Evolutionary conservation across 1,140 invertebrate genomes (phyloP), one percentile per base, ranked within the genome.

Genomic region (Trichonephila clavipes): DNA sequence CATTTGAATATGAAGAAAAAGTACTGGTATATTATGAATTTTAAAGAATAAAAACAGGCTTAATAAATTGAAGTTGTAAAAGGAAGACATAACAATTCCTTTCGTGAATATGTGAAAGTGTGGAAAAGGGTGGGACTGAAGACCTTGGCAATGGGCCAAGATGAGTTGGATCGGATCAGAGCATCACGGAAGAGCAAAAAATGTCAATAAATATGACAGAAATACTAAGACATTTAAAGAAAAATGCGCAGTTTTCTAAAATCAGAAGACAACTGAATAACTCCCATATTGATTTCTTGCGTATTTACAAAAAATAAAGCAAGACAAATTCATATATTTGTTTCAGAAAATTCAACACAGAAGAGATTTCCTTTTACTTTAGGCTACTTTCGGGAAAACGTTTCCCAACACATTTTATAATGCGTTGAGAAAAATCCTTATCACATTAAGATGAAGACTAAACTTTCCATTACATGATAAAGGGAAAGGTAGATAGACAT

Each of bases 101-200:
- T 21, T 24, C 8, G 12, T 10, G 66, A 40, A 34, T 77, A 77
- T 28, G 5, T n/a, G 72, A 40, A 34, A 34, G 16, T 28, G 16
- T 6, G 66, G 28, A 34, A 34, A 40, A 24, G 24, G 10, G 4
- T 19, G 28, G 28, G 34, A 51, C 51, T 10, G 51, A 40, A 40
- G 72, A 40, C 72, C 72, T 77, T 77, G 72, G 72, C 72, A 77
- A 77, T 19, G 72, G 16, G 24, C 72, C 72, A 77, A 77, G 16
- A 34, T 34, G n/a, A 69, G n/a, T 69, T 69, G 34, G 28, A 14
- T 24, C 2, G 14, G 18, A 77, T 16, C 34, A 34, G 62, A 40
- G n/a, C 66, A 69, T n/a, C n/a, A 3, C 8, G 66, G 66, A 24
- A 69, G 16, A 77, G 34, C 72, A 77, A 34, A 77, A 72, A 77